Conservation (phyloP, 2,888 invertebrate genomes). For the Macaria notata region DNA sequence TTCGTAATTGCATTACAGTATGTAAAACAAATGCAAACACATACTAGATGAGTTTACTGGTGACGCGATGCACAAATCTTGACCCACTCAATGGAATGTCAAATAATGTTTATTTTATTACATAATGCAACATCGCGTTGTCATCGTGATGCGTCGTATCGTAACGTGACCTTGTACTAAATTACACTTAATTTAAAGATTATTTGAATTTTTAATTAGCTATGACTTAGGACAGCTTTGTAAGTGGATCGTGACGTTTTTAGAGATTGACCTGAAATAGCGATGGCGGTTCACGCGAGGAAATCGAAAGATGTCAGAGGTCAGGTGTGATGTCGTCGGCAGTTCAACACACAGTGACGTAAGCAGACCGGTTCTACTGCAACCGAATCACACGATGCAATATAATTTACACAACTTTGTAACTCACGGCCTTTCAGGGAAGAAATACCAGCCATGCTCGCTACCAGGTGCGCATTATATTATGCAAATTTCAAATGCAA, state of each 20-base stretch:
- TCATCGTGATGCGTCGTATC: constrained; percentile 45
- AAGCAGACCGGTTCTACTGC: constrained; percentile 46
- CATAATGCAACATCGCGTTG: constrained; percentile 41
- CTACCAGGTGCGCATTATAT: no score
- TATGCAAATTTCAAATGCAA: no score
- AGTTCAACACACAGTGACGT: constrained; percentile 63
- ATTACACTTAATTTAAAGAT: constrained; percentile 34
- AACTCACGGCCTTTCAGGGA: constrained; percentile 21
- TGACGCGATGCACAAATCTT: constrained; percentile 37
- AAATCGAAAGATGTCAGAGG: constrained; percentile 63
- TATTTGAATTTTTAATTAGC: constrained; percentile 36
- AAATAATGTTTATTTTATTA: constrained; percentile 38
- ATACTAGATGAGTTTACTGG: not conserved
- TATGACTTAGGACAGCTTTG: constrained; percentile 23
- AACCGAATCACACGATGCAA: constrained; percentile 38
- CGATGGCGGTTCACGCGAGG: constrained; percentile 44
- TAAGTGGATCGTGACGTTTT: constrained; percentile 32
- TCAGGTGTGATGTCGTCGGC: constrained; percentile 48
- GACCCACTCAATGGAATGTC: constrained; percentile 39
- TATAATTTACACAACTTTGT: constrained; percentile 45
- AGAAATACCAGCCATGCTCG: no score
- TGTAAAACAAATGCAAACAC: not conserved
- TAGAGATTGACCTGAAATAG: constrained; percentile 54
- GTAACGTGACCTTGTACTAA: constrained; percentile 53
- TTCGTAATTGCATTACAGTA: no score